These are phyloP conservation scores for Micrasema minimum DNA, from an alignment of 1,140 invertebrate species.

Conservation along the genomic window DNA sequence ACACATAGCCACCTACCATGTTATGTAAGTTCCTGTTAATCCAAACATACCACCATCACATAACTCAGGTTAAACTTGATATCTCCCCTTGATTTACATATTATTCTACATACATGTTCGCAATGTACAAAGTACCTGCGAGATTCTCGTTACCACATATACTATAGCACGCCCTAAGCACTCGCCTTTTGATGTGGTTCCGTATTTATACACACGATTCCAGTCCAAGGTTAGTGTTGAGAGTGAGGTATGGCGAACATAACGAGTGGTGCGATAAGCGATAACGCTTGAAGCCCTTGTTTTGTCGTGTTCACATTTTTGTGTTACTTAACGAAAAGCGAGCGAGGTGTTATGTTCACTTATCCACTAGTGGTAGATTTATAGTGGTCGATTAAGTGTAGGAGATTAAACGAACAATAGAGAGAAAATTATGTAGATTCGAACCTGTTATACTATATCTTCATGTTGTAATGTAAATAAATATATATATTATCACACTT, in stretches of 20 bases:
- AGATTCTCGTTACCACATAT: no score
- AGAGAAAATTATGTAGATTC: no score
- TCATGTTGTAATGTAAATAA: no score
- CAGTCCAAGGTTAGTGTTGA: neutral
- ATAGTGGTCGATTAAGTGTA: slow-evolving; percentile 15
- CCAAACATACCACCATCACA: slow-evolving; percentile 5
- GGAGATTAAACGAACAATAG: slow-evolving; percentile 11
- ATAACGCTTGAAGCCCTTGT: slow-evolving; percentile 14
- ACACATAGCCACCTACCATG: neutral
- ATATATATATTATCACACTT: no score
- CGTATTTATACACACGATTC: no score
- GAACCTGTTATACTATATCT: no score
- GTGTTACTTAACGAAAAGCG: slow-evolving; percentile 25
- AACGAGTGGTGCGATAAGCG: slow-evolving; percentile 1
- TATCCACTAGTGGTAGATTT: slow-evolving; percentile 19
- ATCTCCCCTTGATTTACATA: slow-evolving; percentile 31
- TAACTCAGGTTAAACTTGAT: slow-evolving; percentile 29
- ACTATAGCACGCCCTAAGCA: no score
- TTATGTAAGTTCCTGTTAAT: neutral
- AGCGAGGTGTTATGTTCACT: slow-evolving; percentile 19
- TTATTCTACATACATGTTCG: slow-evolving; percentile 13
- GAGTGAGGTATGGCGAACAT: slow-evolving; percentile 3
- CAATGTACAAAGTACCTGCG: slow-evolving; percentile 5
- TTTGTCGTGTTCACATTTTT: slow-evolving; percentile 33
- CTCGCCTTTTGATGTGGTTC: no score